These are phyloP conservation scores for Clarias gariepinus DNA, from an alignment of 2,113 vertebrate species.

Conservation along the genomic window DNA sequence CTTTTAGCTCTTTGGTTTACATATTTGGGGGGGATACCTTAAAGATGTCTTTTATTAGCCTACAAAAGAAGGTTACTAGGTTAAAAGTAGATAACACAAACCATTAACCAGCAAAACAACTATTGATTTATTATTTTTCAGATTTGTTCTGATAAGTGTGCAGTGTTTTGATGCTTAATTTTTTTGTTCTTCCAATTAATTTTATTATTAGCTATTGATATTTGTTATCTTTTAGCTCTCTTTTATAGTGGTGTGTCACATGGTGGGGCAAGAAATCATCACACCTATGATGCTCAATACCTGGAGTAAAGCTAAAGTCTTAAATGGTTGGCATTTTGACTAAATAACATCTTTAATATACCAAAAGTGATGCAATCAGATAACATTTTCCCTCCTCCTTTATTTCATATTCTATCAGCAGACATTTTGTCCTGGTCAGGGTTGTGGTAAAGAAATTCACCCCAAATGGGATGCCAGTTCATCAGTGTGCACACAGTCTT, in stretches of 20 bases:
- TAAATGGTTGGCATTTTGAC: background rate
- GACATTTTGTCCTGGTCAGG: background rate
- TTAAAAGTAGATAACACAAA: background rate
- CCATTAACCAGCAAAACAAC: background rate
- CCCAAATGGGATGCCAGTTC: background rate
- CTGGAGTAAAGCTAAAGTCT: background rate
- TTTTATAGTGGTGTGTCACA: background rate
- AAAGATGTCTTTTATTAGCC: background rate
- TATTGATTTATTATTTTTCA: background rate
- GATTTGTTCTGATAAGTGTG: background rate
- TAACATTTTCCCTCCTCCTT: background rate
- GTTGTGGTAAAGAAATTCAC: background rate
- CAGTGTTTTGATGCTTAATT: background rate
- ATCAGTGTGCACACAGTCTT: background rate
- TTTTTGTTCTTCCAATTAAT: background rate
- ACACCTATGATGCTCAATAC: background rate
- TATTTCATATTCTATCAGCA: background rate
- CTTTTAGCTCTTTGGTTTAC: background rate
- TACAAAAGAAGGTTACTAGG: background rate
- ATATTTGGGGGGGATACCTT: background rate
- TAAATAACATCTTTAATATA: background rate
- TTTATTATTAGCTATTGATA: background rate
- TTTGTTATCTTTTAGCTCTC: background rate
- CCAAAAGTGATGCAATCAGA: background rate
- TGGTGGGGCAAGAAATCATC: background rate